Conservation (phyloP, 2,888 invertebrate species). For the Nemoura dubitans region DNA sequence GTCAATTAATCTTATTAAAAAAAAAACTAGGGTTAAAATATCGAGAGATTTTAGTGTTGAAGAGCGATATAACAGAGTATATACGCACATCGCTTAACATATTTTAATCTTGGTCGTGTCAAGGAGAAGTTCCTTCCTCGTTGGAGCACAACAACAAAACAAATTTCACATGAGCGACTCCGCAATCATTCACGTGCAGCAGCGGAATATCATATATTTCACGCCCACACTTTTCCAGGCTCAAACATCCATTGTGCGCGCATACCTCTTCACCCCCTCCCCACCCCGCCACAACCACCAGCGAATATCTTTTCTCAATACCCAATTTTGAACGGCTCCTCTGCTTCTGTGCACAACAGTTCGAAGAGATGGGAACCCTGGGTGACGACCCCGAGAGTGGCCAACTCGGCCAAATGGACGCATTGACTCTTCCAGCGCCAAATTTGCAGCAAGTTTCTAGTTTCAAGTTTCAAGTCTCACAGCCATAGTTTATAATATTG, state of each 20-base stretch:
- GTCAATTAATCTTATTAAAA: no score
- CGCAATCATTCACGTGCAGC: background rate
- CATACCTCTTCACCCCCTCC: background rate
- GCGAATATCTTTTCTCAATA: background rate
- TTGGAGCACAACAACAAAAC: background rate
- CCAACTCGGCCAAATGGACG: no score
- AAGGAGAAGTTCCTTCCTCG: background rate
- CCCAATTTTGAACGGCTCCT: background rate
- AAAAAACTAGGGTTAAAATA: no score
- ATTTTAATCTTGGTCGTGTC: background rate
- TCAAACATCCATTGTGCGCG: background rate
- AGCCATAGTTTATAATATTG: no score
- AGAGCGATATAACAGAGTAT: background rate
- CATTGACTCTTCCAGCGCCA: no score
- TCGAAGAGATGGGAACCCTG: no score
- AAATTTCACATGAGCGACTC: background rate
- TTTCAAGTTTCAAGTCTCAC: no score
- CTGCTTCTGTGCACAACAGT: background rate
- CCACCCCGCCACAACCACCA: no score
- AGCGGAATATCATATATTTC: background rate
- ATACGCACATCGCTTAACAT: constrained; percentile 5
- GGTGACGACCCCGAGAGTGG: no score
- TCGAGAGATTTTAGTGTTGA: no score
- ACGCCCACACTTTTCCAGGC: background rate
- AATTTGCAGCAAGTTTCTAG: no score